Percentiles rank a stretch among this genome's conserved stretches.
phyloP scores from a whole-genome alignment of 1,140 invertebrate species.

The Drosophila mayri region DNA sequence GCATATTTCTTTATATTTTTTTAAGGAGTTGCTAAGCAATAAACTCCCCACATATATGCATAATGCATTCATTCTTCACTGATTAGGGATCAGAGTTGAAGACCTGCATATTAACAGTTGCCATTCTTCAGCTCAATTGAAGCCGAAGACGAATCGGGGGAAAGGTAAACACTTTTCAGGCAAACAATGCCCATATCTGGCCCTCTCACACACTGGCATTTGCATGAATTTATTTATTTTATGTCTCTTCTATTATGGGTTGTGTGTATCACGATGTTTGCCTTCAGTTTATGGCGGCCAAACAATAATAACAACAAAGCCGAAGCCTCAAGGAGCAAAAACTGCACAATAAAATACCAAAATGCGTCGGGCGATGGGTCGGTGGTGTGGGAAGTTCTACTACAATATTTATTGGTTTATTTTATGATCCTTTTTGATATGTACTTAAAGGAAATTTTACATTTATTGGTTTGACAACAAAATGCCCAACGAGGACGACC shows the following conservation, averaged over 20 bases:
- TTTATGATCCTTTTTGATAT: slow-evolving; percentile 81
- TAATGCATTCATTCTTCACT: slow-evolving; percentile 18
- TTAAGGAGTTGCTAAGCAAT: background rate
- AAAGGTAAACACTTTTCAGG: slow-evolving; percentile 63
- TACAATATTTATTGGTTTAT: slow-evolving; percentile 80
- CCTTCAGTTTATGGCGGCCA: slow-evolving; percentile 50
- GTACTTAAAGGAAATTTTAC: slow-evolving; percentile 81
- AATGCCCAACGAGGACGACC: slow-evolving; percentile 58
- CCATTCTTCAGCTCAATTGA: slow-evolving; percentile 63
- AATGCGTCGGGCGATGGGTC: slow-evolving; percentile 7
- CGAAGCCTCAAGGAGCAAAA: slow-evolving; percentile 61
- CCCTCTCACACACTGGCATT: slow-evolving; percentile 46
- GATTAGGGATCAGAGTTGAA: slow-evolving; percentile 25
- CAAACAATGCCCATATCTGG: slow-evolving; percentile 59
- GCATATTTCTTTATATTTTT: background rate
- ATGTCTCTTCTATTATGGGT: slow-evolving; percentile 61
- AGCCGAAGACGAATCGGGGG: slow-evolving; percentile 45
- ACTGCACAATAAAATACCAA: slow-evolving; percentile 74
- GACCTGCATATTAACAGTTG: slow-evolving; percentile 73
- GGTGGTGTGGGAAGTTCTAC: slow-evolving; percentile 16
- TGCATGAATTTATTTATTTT: slow-evolving; percentile 82
- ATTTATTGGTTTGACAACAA: slow-evolving; percentile 81
- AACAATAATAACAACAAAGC: slow-evolving; percentile 52
- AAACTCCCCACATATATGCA: slow-evolving; percentile 12
- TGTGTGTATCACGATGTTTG: slow-evolving; percentile 32